Conservation (phyloP, 2,797 vertebrate genomes). For the Hipposideros larvatus region DNA sequence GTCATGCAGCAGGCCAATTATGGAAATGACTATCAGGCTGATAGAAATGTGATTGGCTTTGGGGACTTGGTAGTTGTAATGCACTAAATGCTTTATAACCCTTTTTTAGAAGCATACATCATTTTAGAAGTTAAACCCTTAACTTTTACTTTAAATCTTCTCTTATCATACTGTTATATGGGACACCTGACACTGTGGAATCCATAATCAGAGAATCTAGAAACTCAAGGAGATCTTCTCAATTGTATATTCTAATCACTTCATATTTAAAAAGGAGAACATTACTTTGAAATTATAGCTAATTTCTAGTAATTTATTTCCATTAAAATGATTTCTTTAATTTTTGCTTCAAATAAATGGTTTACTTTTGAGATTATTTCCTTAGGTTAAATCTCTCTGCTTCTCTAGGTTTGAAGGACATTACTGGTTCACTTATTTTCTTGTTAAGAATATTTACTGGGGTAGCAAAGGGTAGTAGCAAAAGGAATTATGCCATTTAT, state of each 20-base stretch:
- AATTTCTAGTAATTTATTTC: constrained; percentile 43
- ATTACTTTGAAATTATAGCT: constrained; percentile 38
- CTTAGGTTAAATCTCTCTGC: background rate
- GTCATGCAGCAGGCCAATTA: background rate
- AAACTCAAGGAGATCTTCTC: constrained; percentile 25
- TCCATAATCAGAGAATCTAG: constrained; percentile 13
- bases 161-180: background rate
- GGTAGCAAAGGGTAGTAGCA: constrained; percentile 24
- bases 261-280: background rate
- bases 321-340: constrained; percentile 26
- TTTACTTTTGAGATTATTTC: constrained; percentile 61
- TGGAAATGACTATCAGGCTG: background rate
- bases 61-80: background rate
- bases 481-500: constrained; percentile 5
- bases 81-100: background rate
- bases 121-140: constrained; percentile 60
- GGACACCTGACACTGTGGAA: background rate
- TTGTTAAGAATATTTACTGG: constrained; percentile 35
- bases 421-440: constrained; percentile 1
- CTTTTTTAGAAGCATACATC: background rate
- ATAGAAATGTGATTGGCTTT: constrained; percentile 49
- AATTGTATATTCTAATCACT: constrained; percentile 12
- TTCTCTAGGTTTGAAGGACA: constrained; percentile 22
- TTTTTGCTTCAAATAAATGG: constrained; percentile 45
- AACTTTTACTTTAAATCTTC: constrained; percentile 51